Conservation (phyloP, 2,113 vertebrate genomes). For the Malurus elegans region DNA sequence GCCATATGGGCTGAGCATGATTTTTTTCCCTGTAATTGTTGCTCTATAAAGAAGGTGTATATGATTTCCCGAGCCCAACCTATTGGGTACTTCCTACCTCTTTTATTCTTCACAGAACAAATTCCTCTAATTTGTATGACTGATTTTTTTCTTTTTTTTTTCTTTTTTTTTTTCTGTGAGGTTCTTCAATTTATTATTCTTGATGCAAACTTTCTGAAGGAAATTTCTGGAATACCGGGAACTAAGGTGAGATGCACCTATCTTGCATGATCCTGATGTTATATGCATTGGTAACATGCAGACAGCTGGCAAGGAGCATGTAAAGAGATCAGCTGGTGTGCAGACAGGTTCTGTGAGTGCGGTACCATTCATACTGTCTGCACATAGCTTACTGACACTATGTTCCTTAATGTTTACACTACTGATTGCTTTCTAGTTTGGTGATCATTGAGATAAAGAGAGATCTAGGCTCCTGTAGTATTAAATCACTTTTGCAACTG, state of each 20-base stretch:
- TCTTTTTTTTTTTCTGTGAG: background rate
- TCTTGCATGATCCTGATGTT: background rate
- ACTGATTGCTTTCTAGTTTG: background rate
- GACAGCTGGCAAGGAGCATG: background rate
- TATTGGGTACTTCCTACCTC: background rate
- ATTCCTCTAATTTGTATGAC: background rate
- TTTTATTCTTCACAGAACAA: background rate
- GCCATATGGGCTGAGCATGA: background rate
- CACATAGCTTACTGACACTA: fast-evolving
- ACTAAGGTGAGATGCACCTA: background rate
- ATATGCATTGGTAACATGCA: background rate
- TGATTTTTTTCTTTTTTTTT: background rate
- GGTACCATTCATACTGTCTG: background rate
- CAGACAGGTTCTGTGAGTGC: background rate
- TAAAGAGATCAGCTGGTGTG: background rate
- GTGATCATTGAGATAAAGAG: background rate
- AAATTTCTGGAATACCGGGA: background rate
- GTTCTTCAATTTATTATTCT: background rate
- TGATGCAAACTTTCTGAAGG: background rate
- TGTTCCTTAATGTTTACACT: background rate
- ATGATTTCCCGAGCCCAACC: background rate
- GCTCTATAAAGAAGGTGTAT: background rate
- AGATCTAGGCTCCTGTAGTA: background rate
- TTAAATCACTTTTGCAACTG: background rate
- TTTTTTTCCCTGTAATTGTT: background rate